phyloP scores from a whole-genome alignment of 2,888 invertebrate genomes.

The Diaprepes abbreviatus region DNA sequence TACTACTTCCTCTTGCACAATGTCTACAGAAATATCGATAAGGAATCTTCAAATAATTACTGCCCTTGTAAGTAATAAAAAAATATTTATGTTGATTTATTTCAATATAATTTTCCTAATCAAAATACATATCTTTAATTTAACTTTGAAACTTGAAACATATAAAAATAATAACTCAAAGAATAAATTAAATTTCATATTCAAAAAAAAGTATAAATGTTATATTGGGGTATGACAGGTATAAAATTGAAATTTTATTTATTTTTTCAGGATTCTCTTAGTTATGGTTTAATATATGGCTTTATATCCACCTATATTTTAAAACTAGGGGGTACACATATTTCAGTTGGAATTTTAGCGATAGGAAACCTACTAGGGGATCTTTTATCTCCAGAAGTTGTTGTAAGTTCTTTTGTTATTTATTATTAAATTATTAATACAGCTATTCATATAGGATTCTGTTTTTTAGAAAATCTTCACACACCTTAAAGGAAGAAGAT shows the following conservation, averaged over 20 bases:
- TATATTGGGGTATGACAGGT: too few relatives aligned
- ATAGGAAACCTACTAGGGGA: conserved; percentile 48
- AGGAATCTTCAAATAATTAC: conserved; percentile 48
- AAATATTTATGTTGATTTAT: background rate
- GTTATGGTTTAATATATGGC: conserved; percentile 54
- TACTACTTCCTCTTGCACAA: background rate
- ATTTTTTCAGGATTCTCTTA: conserved; percentile 52
- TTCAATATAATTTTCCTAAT: background rate
- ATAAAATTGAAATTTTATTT: too few relatives aligned
- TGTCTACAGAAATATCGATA: conserved; percentile 26
- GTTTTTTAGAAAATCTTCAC: conserved; percentile 50
- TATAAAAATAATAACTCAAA: too few relatives aligned
- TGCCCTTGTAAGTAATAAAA: conserved; percentile 46
- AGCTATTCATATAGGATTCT: too few relatives aligned
- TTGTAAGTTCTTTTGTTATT: too few relatives aligned
- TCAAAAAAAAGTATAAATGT: too few relatives aligned
- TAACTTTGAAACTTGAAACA: too few relatives aligned
- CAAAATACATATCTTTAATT: too few relatives aligned
- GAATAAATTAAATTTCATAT: too few relatives aligned
- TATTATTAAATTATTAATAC: too few relatives aligned
- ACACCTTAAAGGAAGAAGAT: conserved; percentile 48
- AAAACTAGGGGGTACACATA: conserved; percentile 51
- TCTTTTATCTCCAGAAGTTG: conserved; percentile 50
- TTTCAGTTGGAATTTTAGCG: conserved; percentile 50
- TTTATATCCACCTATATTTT: conserved; percentile 53